Conservation (phyloP, 2,797 vertebrate genomes). For the Bufotes viridis region DNA sequence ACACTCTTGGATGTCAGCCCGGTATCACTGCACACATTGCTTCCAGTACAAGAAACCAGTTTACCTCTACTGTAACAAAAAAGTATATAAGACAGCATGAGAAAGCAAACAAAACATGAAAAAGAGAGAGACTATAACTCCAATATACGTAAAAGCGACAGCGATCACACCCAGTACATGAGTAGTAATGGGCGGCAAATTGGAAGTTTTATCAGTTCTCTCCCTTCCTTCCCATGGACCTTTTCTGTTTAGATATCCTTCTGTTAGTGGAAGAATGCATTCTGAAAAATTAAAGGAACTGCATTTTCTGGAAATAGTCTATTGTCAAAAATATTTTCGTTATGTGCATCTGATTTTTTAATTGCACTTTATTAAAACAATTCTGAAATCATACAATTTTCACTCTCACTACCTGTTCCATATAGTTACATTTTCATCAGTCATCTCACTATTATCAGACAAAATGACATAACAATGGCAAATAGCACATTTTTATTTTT, state of each 20-base stretch:
- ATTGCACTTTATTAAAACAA: not conserved
- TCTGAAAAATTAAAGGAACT: not conserved
- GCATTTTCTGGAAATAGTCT: not conserved
- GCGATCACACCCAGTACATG: not conserved
- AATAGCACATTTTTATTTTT: too few species aligned
- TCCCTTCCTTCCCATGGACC: constrained; percentile 35
- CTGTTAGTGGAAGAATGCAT: not conserved
- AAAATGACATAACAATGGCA: too few species aligned
- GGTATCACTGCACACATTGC: not conserved
- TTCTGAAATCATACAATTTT: too few species aligned
- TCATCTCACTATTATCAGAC: too few species aligned
- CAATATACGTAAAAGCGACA: not conserved
- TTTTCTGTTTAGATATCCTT: constrained; percentile 40
- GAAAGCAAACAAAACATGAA: constrained; percentile 5
- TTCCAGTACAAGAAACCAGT: not conserved
- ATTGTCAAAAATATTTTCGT: not conserved
- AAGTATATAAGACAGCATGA: not conserved
- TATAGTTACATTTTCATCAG: too few species aligned
- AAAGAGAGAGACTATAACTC: not conserved
- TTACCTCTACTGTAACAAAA: constrained; percentile 9
- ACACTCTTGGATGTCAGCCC: constrained; percentile 5
- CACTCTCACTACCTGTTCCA: not conserved
- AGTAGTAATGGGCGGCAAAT: constrained; percentile 17
- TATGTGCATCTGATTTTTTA: not conserved
- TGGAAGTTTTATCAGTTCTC: constrained; percentile 16